Conservation (phyloP, 2,797 vertebrate species). For the Knipowitschia caucasica region DNA sequence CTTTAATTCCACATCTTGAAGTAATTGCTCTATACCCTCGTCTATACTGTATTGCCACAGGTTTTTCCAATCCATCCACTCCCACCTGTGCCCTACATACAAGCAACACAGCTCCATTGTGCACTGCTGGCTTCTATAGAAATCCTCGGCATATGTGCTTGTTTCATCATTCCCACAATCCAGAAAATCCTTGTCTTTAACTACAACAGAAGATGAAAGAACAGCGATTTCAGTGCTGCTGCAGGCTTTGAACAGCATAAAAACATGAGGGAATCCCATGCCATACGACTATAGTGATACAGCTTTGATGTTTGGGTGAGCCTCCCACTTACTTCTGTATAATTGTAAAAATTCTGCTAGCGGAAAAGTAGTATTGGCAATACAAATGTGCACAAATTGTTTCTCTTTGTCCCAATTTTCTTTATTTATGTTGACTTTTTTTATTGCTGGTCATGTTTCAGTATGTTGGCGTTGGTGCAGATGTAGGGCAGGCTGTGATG, state of each 20-base stretch:
- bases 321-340: conserved; percentile 29
- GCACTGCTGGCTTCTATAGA: conserved; percentile 27
- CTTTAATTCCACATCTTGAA: background rate
- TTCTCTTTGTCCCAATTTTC: conserved; percentile 6
- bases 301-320: conserved; percentile 46
- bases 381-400: conserved; percentile 11
- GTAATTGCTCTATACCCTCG: background rate
- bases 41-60: conserved; percentile 32
- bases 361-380: conserved; percentile 8
- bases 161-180: conserved; percentile 21
- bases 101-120: conserved; percentile 25
- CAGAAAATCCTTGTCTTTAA: conserved; percentile 59
- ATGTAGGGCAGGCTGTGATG: conserved; percentile 19
- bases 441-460: background rate
- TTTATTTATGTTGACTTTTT: background rate
- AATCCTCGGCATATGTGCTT: conserved; percentile 32
- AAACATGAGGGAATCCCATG: conserved; percentile 48
- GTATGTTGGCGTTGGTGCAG: no score
- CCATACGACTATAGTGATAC: conserved; percentile 33
- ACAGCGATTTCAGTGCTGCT: conserved; percentile 53
- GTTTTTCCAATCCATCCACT: conserved; percentile 39
- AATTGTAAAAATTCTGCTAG: conserved; percentile 16
- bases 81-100: conserved; percentile 23
- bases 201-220: conserved; percentile 65
- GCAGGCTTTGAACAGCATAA: conserved; percentile 52